phyloP scores from a whole-genome alignment of 2,113 vertebrate species.

The Cyprinodon brontotheroides region DNA sequence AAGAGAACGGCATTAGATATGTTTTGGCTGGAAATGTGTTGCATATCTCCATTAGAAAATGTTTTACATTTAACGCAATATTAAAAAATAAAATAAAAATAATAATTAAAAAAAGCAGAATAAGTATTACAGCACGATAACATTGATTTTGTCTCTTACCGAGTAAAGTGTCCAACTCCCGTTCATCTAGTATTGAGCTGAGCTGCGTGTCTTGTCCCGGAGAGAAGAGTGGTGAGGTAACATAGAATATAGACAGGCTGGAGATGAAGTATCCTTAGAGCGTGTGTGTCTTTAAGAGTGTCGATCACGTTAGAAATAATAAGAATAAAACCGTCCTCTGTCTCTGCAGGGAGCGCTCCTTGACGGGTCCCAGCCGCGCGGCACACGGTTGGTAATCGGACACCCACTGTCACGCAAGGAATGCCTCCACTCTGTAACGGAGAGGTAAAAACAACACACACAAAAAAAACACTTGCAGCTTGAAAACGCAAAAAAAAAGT shows the following conservation, averaged over 20 bases:
- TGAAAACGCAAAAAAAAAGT: conserved; percentile 35
- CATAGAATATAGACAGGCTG: conserved; percentile 19
- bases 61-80: background rate
- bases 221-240: conserved; percentile 37
- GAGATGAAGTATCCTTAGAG: conserved; percentile 64
- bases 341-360: conserved; percentile 49
- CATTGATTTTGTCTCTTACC: conserved; percentile 63
- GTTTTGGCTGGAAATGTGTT: background rate
- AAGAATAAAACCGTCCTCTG: conserved; percentile 20
- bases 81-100: background rate
- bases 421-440: conserved; percentile 47
- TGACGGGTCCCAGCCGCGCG: conserved; percentile 57
- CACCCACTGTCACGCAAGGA: conserved; percentile 68
- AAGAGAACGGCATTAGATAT: background rate
- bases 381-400: conserved; percentile 74
- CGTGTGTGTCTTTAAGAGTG: conserved; percentile 12
- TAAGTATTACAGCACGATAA: background rate
- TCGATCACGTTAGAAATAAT: conserved; percentile 17
- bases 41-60: background rate
- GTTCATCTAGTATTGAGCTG: conserved; percentile 72
- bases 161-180: conserved; percentile 71
- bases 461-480: background rate
- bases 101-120: background rate
- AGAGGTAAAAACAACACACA: background rate
- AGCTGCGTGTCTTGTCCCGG: conserved; percentile 62